Base-by-base conservation (phyloP, 2,888 invertebrate genomes). In the Volucella bombylans region DNA sequence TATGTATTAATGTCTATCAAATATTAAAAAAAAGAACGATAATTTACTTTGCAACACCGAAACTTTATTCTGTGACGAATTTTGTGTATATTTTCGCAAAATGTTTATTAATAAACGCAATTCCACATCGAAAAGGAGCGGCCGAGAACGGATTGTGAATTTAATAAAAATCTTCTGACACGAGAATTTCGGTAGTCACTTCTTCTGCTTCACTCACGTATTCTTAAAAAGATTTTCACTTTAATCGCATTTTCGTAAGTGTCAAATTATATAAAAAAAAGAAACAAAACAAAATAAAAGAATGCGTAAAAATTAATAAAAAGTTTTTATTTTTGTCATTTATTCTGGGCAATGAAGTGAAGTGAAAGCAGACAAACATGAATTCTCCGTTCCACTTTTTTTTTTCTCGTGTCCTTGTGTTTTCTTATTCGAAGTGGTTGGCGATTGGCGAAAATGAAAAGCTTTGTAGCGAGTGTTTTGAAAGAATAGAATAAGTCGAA, bases 351-450 rank as follows among this genome's bases (percentile, higher is more conserved):
- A 50, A 50, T 52, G 43, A 67, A 55, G 43, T 64, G 15, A 78
- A 73, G 86, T 86, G 86, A 86, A 86, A 86, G 82, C 86, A 86
- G 77, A 69, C 77, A 73, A 79, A 77, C 72, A 76, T 52, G 77
- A 86, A 86, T 86, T 73, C 64, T 71, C 47, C 62, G 77, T 82
- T 82, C 69, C 61, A 72, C 65, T 77, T 82, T 76, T 54, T 31
- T 31, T 54, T 72, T 52, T n/a, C 50, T 45, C n/a, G 69, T 45
- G 49, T 62, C 62, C 74, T 81, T 74, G 68, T 73, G 61, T 64
- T 68, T 71, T 86, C 72, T 62, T 52, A 68, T 82, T 74, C 68
- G 50, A 64, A 47, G 77, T 68, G 23, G 38, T 39, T 52, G 18
- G 31, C 6, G 31, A 31, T 31, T 31, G 31, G 31, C 31, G 18